phyloP scores from a whole-genome alignment of 1,140 invertebrate genomes.

The Drosophila athabasca region DNA sequence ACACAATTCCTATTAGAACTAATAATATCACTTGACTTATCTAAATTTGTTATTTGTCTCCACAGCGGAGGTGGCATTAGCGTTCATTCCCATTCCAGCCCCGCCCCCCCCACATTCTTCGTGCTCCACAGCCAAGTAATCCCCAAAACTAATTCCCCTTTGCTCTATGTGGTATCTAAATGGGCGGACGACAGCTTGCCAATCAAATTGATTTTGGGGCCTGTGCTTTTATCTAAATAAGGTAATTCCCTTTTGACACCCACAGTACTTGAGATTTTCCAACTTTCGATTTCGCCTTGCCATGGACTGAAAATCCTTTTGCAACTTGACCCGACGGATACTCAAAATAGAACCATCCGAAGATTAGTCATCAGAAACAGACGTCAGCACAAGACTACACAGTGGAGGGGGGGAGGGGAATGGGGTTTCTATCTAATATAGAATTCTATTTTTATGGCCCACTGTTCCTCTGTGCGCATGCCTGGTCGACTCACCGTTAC shows the following conservation, averaged over 20 bases:
- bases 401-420: conserved; percentile 4
- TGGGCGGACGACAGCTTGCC: conserved; percentile 66
- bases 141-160: conserved; percentile 49
- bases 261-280: conserved; percentile 3
- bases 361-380: conserved; percentile 53
- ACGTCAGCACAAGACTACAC: conserved; percentile 16
- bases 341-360: conserved; percentile 53
- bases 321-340: conserved; percentile 49
- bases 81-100: not conserved
- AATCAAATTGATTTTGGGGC: conserved; percentile 66
- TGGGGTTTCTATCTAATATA: conserved; percentile 9
- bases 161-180: conserved; percentile 58
- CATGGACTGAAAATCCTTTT: conserved; percentile 41
- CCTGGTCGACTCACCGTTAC: conserved; percentile 60
- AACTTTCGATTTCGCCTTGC: conserved; percentile 9
- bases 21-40: conserved; percentile 22
- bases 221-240: conserved; percentile 31
- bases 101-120: not conserved
- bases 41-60: not conserved
- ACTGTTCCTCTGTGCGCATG: conserved; percentile 72
- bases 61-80: conserved; percentile 15
- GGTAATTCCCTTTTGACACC: conserved; percentile 19
- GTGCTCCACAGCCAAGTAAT: conserved; percentile 26
- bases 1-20: conserved; percentile 3
- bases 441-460: conserved; percentile 59